Percentiles rank a stretch among this genome's conserved stretches.
Evolutionary conservation across 2,888 invertebrate species (phyloP).

Genomic region (Melangyna quadrimaculata): DNA sequence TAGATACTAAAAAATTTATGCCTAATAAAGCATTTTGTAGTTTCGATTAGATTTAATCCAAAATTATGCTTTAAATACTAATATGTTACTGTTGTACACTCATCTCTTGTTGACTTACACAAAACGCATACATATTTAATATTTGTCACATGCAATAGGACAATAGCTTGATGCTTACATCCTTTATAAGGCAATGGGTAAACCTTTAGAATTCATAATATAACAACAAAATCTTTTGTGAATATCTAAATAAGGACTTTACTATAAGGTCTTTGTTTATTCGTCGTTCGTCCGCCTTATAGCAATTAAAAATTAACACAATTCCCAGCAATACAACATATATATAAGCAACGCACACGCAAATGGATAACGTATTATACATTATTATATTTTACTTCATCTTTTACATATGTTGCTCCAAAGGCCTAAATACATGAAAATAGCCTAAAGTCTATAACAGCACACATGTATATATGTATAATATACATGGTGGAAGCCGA

Average conservation of each 20-base stretch:
- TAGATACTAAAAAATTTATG: neutral
- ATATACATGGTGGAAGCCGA: neutral
- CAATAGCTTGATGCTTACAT: conserved; percentile 4
- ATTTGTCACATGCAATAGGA: conserved; percentile 25
- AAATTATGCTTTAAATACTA: neutral
- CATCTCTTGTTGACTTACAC: conserved; percentile 1
- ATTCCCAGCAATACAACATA: conserved; percentile 16
- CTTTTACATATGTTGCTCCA: conserved; percentile 39
- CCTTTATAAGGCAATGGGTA: neutral
- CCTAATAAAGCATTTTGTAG: neutral
- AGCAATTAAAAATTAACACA: conserved; percentile 61
- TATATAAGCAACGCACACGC: neutral
- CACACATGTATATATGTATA: neutral
- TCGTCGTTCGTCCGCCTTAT: neutral
- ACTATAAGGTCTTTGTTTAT: conserved; percentile 2
- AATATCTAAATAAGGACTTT: conserved; percentile 44
- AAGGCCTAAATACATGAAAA: conserved; percentile 34
- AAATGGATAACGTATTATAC: conserved; percentile 22
- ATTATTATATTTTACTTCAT: conserved; percentile 6
- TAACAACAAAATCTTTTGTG: conserved; percentile 56
- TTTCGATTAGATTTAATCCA: neutral
- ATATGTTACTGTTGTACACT: neutral
- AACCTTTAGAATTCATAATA: conserved; percentile 42
- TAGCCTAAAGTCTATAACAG: conserved; percentile 15
- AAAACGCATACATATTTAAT: neutral